These are phyloP conservation scores for Vollenhovia emeryi DNA, from an alignment of 1,140 invertebrate species.

Conservation along the genomic window DNA sequence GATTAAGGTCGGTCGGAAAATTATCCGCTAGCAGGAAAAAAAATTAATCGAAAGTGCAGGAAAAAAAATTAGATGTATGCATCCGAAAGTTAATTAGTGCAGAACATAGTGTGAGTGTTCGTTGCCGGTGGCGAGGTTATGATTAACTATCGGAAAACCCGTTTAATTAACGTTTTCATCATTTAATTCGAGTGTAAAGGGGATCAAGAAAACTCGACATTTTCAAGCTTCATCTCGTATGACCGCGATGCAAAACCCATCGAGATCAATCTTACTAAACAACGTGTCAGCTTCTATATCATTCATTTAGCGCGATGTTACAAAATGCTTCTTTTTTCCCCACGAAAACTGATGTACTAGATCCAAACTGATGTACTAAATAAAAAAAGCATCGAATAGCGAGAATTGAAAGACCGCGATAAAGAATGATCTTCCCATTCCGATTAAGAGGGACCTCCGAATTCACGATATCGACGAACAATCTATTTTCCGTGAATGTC, in stretches of 20 bases:
- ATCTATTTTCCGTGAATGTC: not conserved
- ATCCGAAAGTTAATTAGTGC: conserved; percentile 12
- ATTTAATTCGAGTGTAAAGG: conserved; percentile 8
- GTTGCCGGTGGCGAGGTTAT: not conserved
- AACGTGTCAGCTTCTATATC: conserved; percentile 7
- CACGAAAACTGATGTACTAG: not conserved
- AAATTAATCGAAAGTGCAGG: conserved; percentile 2
- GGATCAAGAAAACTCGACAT: conserved; percentile 1
- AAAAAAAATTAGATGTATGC: conserved; percentile 22
- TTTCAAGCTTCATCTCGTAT: conserved; percentile 13
- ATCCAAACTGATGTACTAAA: not conserved
- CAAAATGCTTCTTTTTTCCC: not conserved
- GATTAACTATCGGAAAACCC: conserved; percentile 13
- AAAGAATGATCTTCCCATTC: not conserved
- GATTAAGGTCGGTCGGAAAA: conserved; percentile 2
- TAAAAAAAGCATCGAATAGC: not conserved
- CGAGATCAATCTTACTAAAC: conserved; percentile 6
- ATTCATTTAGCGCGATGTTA: not conserved
- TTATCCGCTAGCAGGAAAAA: not conserved
- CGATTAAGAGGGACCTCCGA: not conserved
- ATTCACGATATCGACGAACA: not conserved
- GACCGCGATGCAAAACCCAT: not conserved
- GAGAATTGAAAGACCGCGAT: not conserved
- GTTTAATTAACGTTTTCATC: conserved; percentile 27
- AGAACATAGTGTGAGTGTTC: not conserved